Conservation (phyloP, 2,888 invertebrate species). For the Rhingia rostrata region DNA sequence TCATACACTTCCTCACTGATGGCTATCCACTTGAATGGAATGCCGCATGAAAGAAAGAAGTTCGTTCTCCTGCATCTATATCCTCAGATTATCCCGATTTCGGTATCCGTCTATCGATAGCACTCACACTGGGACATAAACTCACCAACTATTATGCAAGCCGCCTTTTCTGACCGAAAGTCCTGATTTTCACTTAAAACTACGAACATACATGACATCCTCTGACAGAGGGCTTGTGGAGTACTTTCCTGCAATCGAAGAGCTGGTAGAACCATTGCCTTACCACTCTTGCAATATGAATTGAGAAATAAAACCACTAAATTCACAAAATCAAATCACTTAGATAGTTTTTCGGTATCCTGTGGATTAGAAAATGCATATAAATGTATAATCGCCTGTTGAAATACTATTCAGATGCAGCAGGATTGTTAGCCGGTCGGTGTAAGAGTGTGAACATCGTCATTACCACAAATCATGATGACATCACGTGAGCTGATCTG, state of each 20-base stretch:
- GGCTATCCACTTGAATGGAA: conserved; percentile 32
- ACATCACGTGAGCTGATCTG: conserved; percentile 35
- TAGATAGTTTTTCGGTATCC: not conserved
- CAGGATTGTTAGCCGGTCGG: conserved; percentile 13
- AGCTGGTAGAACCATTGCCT: not conserved
- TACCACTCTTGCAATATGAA: conserved; percentile 9
- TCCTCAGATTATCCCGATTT: conserved; percentile 19
- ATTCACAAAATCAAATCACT: conserved; percentile 25
- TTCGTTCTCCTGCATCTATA: conserved; percentile 8
- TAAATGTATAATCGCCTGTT: conserved; percentile 39
- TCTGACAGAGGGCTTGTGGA: not conserved
- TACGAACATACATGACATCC: not conserved
- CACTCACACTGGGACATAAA: conserved; percentile 18
- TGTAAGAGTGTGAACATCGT: conserved; percentile 12
- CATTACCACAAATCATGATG: conserved; percentile 32
- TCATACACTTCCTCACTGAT: conserved; percentile 4
- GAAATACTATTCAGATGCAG: conserved; percentile 32
- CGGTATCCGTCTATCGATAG: conserved; percentile 35
- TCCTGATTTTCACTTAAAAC: conserved; percentile 5
- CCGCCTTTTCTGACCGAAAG: conserved; percentile 16
- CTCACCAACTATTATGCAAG: conserved; percentile 40
- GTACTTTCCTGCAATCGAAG: not conserved
- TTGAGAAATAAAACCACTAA: conserved; percentile 14
- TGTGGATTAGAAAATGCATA: conserved; percentile 33
- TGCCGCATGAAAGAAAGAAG: conserved; percentile 25